These are phyloP conservation scores for Byasa hedistus DNA, from an alignment of 2,888 invertebrate species.

Conservation along the genomic window DNA sequence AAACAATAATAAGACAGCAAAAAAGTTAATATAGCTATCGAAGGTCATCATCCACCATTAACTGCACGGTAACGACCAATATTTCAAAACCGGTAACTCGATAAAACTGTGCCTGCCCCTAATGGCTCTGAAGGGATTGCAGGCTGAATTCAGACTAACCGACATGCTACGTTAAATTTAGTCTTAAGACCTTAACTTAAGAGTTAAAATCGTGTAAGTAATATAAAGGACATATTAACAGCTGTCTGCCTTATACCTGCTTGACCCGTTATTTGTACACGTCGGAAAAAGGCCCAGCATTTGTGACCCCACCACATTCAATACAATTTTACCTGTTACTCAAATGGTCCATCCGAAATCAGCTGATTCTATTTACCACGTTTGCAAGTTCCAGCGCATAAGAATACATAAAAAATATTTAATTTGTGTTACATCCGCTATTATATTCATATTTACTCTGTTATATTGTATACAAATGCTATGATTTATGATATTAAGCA, in stretches of 20 bases:
- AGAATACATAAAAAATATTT: neutral
- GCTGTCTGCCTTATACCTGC: conserved; percentile 40
- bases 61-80: neutral
- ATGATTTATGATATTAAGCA: conserved; percentile 36
- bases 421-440: no score
- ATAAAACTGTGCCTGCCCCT: conserved; percentile 28
- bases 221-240: conserved; percentile 31
- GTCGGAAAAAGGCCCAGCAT: conserved; percentile 36
- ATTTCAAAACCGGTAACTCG: conserved; percentile 22
- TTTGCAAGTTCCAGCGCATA: conserved; percentile 5
- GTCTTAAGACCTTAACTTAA: conserved; percentile 22
- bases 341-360: conserved; percentile 7
- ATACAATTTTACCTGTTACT: conserved; percentile 20
- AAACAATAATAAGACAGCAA: no score
- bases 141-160: conserved; percentile 26
- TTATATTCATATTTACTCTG: neutral
- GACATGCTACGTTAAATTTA: conserved; percentile 17
- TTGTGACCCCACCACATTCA: neutral
- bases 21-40: neutral
- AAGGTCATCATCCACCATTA: conserved; percentile 12
- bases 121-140: conserved; percentile 27
- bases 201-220: conserved; percentile 30
- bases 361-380: conserved; percentile 27
- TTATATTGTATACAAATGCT: conserved; percentile 3
- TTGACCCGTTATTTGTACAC: conserved; percentile 44